Conservation (phyloP, 2,888 invertebrate genomes). For the Tipula lateralis region DNA sequence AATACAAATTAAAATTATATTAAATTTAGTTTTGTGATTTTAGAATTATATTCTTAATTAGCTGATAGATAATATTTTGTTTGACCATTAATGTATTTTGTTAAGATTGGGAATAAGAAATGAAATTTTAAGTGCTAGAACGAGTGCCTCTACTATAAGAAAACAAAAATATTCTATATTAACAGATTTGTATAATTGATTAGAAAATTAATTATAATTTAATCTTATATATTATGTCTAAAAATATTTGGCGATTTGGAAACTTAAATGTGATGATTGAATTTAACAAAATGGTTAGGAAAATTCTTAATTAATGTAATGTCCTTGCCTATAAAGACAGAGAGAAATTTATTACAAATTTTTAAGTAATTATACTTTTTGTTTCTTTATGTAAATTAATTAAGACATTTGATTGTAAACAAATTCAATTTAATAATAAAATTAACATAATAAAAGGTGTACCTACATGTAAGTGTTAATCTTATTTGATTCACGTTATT, state of each 20-base stretch:
- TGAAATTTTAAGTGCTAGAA: neutral
- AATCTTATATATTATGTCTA: neutral
- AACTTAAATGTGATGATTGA: neutral
- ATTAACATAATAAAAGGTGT: neutral
- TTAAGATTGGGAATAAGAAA: neutral
- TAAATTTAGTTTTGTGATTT: slow-evolving; percentile 4
- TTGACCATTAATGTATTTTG: neutral
- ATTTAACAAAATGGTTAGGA: neutral
- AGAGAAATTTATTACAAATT: neutral
- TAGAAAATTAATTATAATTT: neutral
- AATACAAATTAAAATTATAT: neutral
- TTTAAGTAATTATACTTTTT: neutral
- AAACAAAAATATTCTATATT: neutral
- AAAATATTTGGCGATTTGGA: neutral
- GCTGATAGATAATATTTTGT: neutral
- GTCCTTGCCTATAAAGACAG: neutral
- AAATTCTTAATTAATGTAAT: neutral
- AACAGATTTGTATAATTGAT: neutral
- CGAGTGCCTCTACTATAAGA: neutral
- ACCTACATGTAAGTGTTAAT: neutral
- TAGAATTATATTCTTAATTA: slow-evolving; percentile 19
- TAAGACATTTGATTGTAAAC: neutral
- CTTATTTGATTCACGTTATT: neutral
- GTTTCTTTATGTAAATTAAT: neutral
- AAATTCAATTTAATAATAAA: neutral